phyloP scores from a whole-genome alignment of 2,888 invertebrate genomes.

The Ellobium chinense region DNA sequence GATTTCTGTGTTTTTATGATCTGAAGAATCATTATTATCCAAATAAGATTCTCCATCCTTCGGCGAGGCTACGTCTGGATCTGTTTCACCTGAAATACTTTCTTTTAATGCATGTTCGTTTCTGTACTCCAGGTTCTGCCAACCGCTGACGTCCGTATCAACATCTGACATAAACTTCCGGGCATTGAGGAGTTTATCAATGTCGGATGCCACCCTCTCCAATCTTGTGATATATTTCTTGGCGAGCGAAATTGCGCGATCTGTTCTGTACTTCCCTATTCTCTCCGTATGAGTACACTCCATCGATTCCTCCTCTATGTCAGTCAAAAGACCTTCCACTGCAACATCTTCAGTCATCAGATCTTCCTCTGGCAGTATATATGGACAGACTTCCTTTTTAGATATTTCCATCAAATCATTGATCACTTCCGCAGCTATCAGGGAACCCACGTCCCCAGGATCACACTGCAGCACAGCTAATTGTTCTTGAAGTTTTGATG shows the following conservation, averaged over 20 bases:
- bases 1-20: too few relatives aligned
- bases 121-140: background rate
- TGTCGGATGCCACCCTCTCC: conserved; percentile 10
- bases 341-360: background rate
- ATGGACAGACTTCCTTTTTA: too few relatives aligned
- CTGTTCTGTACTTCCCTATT: background rate
- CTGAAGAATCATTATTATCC: background rate
- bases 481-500: too few relatives aligned
- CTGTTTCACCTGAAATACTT: background rate
- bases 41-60: background rate
- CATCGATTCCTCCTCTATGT: background rate
- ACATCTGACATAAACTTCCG: background rate
- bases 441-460: too few relatives aligned
- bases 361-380: background rate
- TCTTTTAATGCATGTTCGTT: too few relatives aligned
- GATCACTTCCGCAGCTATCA: too few relatives aligned
- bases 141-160: background rate
- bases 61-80: background rate
- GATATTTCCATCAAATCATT: too few relatives aligned
- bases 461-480: too few relatives aligned
- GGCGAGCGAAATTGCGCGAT: background rate
- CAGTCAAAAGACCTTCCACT: background rate
- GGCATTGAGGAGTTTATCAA: conserved; percentile 3
- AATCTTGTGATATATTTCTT: conserved; percentile 7
- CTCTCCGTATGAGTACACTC: background rate